phyloP scores from a whole-genome alignment of 2,797 vertebrate genomes.

The Coregonus suidteri region DNA sequence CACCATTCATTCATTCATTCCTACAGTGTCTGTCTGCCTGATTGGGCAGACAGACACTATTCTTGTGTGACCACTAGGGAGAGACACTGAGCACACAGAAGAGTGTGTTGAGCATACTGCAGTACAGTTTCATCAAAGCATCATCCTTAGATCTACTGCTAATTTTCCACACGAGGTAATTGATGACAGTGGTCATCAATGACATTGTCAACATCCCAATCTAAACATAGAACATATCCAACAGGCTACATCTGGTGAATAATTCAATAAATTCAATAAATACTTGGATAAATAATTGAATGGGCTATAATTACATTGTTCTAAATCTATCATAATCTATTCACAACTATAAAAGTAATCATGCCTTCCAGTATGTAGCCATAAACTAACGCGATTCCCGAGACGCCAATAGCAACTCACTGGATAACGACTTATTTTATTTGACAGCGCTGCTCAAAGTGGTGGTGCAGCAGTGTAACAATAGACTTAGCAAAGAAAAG shows the following conservation, averaged over 20 bases:
- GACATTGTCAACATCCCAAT: neutral
- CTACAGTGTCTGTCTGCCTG: neutral
- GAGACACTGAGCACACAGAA: slow-evolving; percentile 23
- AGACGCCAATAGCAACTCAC: neutral
- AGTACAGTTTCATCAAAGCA: neutral
- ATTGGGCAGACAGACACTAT: neutral
- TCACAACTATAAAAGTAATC: neutral
- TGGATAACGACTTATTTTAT: neutral
- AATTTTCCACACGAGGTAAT: neutral
- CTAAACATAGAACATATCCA: neutral
- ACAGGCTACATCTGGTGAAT: neutral
- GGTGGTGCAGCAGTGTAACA: slow-evolving; percentile 10
- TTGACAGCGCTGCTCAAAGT: neutral
- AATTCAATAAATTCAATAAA: neutral
- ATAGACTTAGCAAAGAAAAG: slow-evolving; percentile 1
- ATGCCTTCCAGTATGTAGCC: neutral
- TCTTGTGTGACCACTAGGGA: slow-evolving; percentile 45
- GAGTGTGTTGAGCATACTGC: neutral
- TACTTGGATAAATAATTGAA: neutral
- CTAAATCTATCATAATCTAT: neutral
- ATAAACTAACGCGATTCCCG: neutral
- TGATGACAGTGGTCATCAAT: neutral
- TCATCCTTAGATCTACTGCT: neutral
- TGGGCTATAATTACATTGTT: neutral
- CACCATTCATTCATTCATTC: neutral